phyloP scores from a whole-genome alignment of 2,113 vertebrate genomes.

The Pheucticus melanocephalus region DNA sequence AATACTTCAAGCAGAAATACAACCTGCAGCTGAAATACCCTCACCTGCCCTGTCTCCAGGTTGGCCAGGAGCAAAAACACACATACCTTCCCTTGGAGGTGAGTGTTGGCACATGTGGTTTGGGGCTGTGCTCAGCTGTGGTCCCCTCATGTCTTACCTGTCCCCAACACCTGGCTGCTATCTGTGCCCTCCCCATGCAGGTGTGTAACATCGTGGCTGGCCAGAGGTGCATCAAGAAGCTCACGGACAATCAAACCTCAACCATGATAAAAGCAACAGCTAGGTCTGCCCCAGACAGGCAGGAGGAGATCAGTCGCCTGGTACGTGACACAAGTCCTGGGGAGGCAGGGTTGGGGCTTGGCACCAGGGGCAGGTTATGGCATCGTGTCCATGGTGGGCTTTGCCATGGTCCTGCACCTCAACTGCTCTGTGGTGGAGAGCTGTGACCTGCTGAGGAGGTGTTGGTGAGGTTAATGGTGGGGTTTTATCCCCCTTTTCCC shows the following conservation, averaged over 20 bases:
- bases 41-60: slow-evolving; percentile 96
- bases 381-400: fast-evolving
- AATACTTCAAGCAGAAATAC: slow-evolving; percentile 86
- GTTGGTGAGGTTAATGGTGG: neutral
- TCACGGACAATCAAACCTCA: slow-evolving; percentile 84
- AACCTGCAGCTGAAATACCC: slow-evolving; percentile 85
- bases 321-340: slow-evolving; percentile 33
- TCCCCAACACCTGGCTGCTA: neutral
- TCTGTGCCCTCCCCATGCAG: slow-evolving; percentile 27
- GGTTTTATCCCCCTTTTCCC: neutral
- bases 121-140: neutral
- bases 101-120: slow-evolving; percentile 27
- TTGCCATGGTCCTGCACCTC: neutral
- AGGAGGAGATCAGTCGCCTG: slow-evolving; percentile 83
- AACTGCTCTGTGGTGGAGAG: neutral
- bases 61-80: slow-evolving; percentile 99
- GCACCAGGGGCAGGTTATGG: neutral
- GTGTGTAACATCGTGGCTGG: slow-evolving; percentile 86
- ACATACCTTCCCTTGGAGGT: slow-evolving; percentile 98
- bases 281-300: slow-evolving; percentile 82
- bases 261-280: slow-evolving; percentile 87
- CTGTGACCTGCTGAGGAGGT: neutral
- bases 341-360: fast-evolving
- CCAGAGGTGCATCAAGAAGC: slow-evolving; percentile 84
- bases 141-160: fast-evolving